A percentile compares a stretch with the other conserved stretches of the same genome.
These are phyloP conservation scores for fruit fly (Drosophila melanogaster) DNA, from an alignment of 1,140 invertebrate genomes.

Conservation along the genomic window Release_6_plus_ISO1_MT NT_037436.4:161501-162000, in stretches of 20 bases:
- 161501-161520: slow-evolving; percentile 54
- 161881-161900: slow-evolving; percentile 65
- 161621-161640: slow-evolving; percentile 61
- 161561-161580: slow-evolving; percentile 68
- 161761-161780: not conserved
- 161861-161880: slow-evolving; percentile 54
- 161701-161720: slow-evolving; percentile 40
- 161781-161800: slow-evolving; percentile 19
- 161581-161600: slow-evolving; percentile 53
- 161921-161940: slow-evolving; percentile 63
- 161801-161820: slow-evolving; percentile 4
- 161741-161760: slow-evolving; percentile 6
- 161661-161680: slow-evolving; percentile 8
- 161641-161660: slow-evolving; percentile 27
- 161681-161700: slow-evolving; percentile 14
- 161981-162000: slow-evolving; percentile 33
- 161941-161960: slow-evolving; percentile 79
- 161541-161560: slow-evolving; percentile 63
- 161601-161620: slow-evolving; percentile 63
- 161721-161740: slow-evolving; percentile 22
- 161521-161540: slow-evolving; percentile 40
- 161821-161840: slow-evolving; percentile 25
- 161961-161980: slow-evolving; percentile 50
- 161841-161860: slow-evolving; percentile 36
- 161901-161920: slow-evolving; percentile 40